These are phyloP conservation scores for Poecile montanus DNA, from an alignment of 2,797 vertebrate genomes.

Conservation along the genomic window DNA sequence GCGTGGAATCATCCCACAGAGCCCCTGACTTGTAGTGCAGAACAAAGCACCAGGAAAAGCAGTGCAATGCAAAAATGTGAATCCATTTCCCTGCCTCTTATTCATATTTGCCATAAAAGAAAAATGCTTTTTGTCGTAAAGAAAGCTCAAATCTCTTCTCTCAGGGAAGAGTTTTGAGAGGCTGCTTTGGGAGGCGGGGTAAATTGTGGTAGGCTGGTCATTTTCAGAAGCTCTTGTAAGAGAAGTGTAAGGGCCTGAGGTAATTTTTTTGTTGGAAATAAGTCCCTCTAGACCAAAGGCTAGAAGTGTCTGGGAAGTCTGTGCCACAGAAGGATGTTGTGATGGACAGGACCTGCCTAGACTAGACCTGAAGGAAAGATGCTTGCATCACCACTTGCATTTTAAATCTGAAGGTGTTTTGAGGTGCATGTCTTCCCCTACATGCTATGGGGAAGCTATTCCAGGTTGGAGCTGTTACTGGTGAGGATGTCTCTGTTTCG, in stretches of 20 bases:
- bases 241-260: background rate
- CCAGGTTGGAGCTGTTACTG: background rate
- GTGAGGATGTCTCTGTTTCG: background rate
- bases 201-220: background rate
- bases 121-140: background rate
- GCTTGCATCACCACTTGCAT: background rate
- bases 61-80: background rate
- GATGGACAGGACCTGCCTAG: background rate
- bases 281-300: background rate
- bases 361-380: background rate
- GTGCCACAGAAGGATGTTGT: background rate
- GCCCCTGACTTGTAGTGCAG: background rate
- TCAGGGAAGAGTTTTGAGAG: background rate
- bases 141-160: background rate
- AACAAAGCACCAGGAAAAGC: background rate
- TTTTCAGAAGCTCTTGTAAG: background rate
- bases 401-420: background rate
- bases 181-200: background rate
- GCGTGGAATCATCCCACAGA: background rate
- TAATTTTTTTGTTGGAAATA: background rate
- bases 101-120: background rate
- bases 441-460: background rate
- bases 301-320: background rate
- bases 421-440: background rate
- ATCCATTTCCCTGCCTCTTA: background rate